These are phyloP conservation scores for Lophochroa leadbeateri DNA, from an alignment of 2,113 vertebrate genomes.

Conservation along the genomic window DNA sequence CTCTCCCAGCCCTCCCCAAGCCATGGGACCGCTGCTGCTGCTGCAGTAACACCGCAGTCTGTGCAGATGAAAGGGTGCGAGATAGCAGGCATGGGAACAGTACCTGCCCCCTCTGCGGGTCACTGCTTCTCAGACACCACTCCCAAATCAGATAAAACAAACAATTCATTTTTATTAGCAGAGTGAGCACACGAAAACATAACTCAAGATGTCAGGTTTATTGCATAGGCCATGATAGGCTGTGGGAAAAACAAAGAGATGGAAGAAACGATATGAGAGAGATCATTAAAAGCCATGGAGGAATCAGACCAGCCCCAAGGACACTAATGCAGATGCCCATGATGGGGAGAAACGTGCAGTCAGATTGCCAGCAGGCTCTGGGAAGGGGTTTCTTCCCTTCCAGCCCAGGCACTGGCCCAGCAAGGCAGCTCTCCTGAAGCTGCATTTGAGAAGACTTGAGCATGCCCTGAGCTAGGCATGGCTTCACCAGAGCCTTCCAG, in stretches of 20 bases:
- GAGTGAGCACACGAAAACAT: neutral
- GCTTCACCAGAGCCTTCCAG: neutral
- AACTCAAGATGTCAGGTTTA: constrained; percentile 2
- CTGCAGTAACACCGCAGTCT: neutral
- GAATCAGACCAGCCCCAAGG: constrained; percentile 6
- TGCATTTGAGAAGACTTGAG: neutral
- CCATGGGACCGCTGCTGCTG: neutral
- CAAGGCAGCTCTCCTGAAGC: neutral
- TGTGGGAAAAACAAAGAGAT: constrained; percentile 8
- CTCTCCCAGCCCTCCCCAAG: neutral
- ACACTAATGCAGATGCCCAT: neutral
- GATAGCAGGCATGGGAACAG: neutral
- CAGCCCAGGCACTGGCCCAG: neutral
- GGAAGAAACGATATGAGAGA: neutral
- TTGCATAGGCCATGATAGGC: neutral
- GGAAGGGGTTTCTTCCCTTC: neutral
- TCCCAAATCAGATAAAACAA: constrained; percentile 52
- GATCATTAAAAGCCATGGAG: neutral
- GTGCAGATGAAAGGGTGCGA: neutral
- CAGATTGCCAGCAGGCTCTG: neutral
- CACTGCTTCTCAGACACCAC: constrained; percentile 18
- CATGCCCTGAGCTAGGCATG: neutral
- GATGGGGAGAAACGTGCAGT: neutral
- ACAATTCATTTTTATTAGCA: constrained; percentile 59
- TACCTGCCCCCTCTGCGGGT: neutral